Conservation (phyloP, 1,140 invertebrate genomes). For the Lepidurus arcticus region DNA sequence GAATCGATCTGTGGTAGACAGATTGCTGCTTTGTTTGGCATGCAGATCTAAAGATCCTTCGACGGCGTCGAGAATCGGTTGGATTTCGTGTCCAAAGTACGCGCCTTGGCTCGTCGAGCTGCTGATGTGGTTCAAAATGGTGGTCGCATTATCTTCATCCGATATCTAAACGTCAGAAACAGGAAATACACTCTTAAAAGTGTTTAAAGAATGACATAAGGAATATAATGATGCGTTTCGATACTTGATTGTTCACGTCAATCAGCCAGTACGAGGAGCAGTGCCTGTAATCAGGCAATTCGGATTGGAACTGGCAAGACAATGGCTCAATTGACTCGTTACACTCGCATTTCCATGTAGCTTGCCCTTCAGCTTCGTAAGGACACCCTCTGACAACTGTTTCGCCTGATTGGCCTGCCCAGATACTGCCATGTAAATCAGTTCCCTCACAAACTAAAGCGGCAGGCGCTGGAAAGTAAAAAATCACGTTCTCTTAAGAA, state of each 20-base stretch:
- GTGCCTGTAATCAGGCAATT: background rate
- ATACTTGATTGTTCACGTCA: conserved; percentile 13
- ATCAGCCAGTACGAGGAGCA: background rate
- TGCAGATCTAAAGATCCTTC: conserved; percentile 14
- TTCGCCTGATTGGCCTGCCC: background rate
- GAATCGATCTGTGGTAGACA: background rate
- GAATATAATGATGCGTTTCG: too few relatives aligned
- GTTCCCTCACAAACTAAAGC: background rate
- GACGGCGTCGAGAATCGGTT: conserved; percentile 23
- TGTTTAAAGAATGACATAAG: too few relatives aligned
- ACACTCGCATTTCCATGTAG: background rate
- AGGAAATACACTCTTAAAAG: background rate
- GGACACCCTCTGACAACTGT: background rate
- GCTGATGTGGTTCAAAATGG: background rate
- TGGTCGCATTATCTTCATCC: conserved; percentile 4
- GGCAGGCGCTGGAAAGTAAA: background rate
- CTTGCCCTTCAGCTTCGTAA: background rate
- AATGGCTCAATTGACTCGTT: background rate
- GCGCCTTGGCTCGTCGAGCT: background rate
- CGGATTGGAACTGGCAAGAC: background rate
- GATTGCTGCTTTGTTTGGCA: conserved; percentile 23
- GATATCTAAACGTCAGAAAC: background rate
- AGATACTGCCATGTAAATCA: background rate
- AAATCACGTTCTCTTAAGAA: too few relatives aligned
- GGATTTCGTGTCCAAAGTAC: conserved; percentile 29